These are phyloP conservation scores for Novumbra hubbsi DNA, from an alignment of 2,797 vertebrate genomes.

Conservation along the genomic window DNA sequence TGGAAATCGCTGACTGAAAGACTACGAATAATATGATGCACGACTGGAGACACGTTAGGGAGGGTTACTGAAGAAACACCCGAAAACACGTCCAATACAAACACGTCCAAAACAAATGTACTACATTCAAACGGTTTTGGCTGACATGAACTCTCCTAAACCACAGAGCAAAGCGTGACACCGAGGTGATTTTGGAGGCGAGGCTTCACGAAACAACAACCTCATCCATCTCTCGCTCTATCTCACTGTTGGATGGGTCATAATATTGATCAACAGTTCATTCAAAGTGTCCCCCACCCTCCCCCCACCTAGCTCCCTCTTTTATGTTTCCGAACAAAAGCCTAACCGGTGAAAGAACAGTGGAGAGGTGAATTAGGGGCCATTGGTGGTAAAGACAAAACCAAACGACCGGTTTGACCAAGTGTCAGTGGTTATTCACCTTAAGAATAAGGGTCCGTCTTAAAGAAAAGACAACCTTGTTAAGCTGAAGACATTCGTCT, in stretches of 20 bases:
- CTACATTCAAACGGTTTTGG: too few species aligned
- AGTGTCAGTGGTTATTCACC: conserved; percentile 44
- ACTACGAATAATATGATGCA: too few species aligned
- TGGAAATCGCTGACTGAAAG: too few species aligned
- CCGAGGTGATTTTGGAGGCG: too few species aligned
- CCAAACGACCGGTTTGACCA: conserved; percentile 46
- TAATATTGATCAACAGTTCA: conserved; percentile 69
- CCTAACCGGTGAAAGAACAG: conserved; percentile 45
- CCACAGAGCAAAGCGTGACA: too few species aligned
- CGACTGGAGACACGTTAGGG: too few species aligned
- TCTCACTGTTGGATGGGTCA: conserved; percentile 51
- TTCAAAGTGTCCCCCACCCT: conserved; percentile 55
- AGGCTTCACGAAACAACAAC: not conserved
- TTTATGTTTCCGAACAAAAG: conserved; percentile 67
- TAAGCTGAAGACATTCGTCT: conserved; percentile 45
- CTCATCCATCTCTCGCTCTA: conserved; percentile 42
- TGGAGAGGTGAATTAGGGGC: conserved; percentile 51
- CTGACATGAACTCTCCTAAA: too few species aligned
- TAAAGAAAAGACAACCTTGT: conserved; percentile 20
- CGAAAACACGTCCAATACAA: too few species aligned
- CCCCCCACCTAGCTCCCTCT: conserved; percentile 30
- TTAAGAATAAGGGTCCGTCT: conserved; percentile 26
- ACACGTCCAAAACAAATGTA: too few species aligned
- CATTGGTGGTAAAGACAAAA: conserved; percentile 41
- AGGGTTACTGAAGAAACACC: too few species aligned